Evolutionary conservation across 2,888 invertebrate genomes (phyloP).

Genomic region (Orthosia gothica): DNA sequence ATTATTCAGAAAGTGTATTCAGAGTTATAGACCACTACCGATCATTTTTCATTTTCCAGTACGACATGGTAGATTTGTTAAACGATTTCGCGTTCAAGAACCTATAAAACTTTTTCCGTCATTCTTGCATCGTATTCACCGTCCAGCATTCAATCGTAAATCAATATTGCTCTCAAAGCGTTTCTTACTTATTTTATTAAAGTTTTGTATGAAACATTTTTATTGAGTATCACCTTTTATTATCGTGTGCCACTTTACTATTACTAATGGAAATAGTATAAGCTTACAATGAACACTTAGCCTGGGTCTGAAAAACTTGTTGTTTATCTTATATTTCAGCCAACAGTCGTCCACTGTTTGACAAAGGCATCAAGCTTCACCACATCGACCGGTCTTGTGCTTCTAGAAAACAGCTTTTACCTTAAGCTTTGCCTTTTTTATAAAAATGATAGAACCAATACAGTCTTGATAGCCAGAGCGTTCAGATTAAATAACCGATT

Average conservation of each 20-base stretch:
- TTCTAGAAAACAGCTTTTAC: too few species aligned
- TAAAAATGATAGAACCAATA: neutral
- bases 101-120: constrained; percentile 38
- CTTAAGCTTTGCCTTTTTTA: neutral
- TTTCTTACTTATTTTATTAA: neutral
- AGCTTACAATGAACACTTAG: neutral
- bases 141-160: constrained; percentile 25
- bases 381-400: neutral
- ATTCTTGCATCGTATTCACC: constrained; percentile 24
- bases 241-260: too few species aligned
- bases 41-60: constrained; percentile 50
- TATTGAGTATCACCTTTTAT: too few species aligned
- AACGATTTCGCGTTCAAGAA: constrained; percentile 32
- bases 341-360: too few species aligned
- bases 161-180: constrained; percentile 17
- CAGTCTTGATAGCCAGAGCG: neutral
- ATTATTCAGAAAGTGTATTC: constrained; percentile 18
- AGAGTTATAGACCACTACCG: neutral
- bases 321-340: neutral
- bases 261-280: neutral
- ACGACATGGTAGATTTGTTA: constrained; percentile 32
- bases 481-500: neutral
- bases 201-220: neutral
- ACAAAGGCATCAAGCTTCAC: neutral
- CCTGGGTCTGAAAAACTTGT: neutral